phyloP scores from a whole-genome alignment of 2,888 invertebrate genomes.

The Baronia brevicornis region DNA sequence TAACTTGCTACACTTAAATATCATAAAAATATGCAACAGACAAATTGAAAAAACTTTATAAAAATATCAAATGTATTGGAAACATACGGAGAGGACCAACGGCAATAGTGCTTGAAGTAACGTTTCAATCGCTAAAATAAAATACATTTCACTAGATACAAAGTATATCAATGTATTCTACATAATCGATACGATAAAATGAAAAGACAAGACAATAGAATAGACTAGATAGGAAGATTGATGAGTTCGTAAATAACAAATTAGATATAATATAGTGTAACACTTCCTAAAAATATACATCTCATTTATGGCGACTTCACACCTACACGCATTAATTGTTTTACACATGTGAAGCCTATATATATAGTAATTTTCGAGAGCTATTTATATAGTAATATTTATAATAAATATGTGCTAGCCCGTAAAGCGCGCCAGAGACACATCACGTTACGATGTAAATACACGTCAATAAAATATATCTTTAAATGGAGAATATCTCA shows the following conservation, averaged over 20 bases:
- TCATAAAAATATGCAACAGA: conserved; percentile 58
- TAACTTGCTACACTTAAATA: conserved; percentile 60
- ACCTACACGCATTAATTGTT: conserved; percentile 27
- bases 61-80: conserved; percentile 48
- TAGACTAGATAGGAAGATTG: conserved; percentile 62
- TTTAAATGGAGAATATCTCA: conserved; percentile 3
- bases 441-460: background rate
- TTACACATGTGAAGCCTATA: conserved; percentile 28
- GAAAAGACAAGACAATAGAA: conserved; percentile 46
- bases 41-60: conserved; percentile 41
- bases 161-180: conserved; percentile 7
- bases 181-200: conserved; percentile 26
- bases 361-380: too few relatives aligned
- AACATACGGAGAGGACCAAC: conserved; percentile 37
- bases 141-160: conserved; percentile 18
- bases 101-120: conserved; percentile 37
- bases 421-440: conserved; percentile 14
- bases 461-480: conserved; percentile 11
- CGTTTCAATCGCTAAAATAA: conserved; percentile 37
- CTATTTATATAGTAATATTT: conserved; percentile 20
- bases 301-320: conserved; percentile 44
- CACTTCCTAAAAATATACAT: conserved; percentile 42
- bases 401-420: conserved; percentile 22
- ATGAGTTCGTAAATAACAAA: conserved; percentile 41
- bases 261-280: conserved; percentile 32